Conservation (phyloP, 2,888 invertebrate genomes). For the Eupithecia inturbata region DNA sequence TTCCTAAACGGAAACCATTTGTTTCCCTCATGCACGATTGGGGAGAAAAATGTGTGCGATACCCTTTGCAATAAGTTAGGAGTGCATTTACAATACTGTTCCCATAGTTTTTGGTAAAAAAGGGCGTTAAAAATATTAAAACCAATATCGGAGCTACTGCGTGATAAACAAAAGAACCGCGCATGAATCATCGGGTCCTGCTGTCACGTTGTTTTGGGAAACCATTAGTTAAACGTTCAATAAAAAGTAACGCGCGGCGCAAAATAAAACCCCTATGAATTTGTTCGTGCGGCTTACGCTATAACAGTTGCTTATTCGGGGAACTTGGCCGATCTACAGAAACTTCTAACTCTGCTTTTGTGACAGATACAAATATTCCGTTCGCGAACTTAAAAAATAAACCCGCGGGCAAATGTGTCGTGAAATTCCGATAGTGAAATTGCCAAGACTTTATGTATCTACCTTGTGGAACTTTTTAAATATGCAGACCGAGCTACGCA, state of each 20-base stretch:
- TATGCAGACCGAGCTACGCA: constrained; percentile 31
- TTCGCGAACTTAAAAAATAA: constrained; percentile 55
- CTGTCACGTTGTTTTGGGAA: constrained; percentile 68
- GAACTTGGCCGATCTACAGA: constrained; percentile 58
- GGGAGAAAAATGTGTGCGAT: constrained; percentile 71
- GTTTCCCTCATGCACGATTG: constrained; percentile 77
- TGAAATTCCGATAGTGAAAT: constrained; percentile 45
- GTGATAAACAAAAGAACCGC: constrained; percentile 49
- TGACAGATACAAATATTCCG: constrained; percentile 54
- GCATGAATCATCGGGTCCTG: constrained; percentile 65
- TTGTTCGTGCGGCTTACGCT: constrained; percentile 56
- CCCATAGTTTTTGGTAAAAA: constrained; percentile 28
- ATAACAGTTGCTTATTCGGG: constrained; percentile 60
- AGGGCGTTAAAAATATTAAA: constrained; percentile 41
- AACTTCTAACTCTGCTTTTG: constrained; percentile 57
- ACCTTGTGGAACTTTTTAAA: constrained; percentile 40
- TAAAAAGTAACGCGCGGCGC: constrained; percentile 62
- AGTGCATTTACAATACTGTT: constrained; percentile 44
- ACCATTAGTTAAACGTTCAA: constrained; percentile 71
- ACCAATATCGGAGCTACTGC: constrained; percentile 44
- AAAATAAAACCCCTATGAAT: constrained; percentile 62
- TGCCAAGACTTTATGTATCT: constrained; percentile 35
- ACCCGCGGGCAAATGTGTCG: constrained; percentile 45
- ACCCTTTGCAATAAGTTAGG: constrained; percentile 65
- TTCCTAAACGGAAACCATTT: constrained; percentile 82